Evolutionary conservation across 92 coral and sea anemone genomes (phyloP).

Genomic region (Isaurus tuberculatus): DNA sequence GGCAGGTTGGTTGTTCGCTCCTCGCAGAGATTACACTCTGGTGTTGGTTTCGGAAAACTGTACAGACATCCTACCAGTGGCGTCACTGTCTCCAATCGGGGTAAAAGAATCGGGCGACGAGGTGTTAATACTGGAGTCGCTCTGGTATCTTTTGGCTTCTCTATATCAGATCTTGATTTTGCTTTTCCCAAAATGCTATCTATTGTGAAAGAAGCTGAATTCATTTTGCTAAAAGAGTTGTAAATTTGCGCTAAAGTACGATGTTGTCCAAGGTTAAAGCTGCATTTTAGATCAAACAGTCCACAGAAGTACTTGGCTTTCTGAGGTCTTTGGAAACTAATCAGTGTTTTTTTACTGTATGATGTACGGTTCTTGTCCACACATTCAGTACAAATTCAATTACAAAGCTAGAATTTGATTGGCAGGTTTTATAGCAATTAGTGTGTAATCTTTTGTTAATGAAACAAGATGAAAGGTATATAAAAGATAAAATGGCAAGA

Average conservation of each 20-base stretch:
- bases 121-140: slow-evolving; percentile 30
- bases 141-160: slow-evolving; percentile 49
- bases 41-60: slow-evolving; percentile 53
- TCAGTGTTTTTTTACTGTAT: slow-evolving; percentile 34
- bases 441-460: slow-evolving; percentile 96
- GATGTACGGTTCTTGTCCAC: slow-evolving; percentile 76
- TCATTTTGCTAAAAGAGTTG: slow-evolving; percentile 58
- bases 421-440: slow-evolving; percentile 82
- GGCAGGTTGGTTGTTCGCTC: slow-evolving; percentile 52
- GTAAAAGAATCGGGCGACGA: slow-evolving; percentile 82
- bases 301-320: slow-evolving; percentile 11
- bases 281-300: slow-evolving; percentile 9
- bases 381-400: slow-evolving; percentile 86
- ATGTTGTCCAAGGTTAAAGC: background rate
- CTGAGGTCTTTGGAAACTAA: slow-evolving; percentile 49
- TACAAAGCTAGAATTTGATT: slow-evolving; percentile 73
- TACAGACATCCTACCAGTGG: slow-evolving; percentile 60
- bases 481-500: slow-evolving; percentile 77
- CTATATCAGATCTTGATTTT: slow-evolving; percentile 22
- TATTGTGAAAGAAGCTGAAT: slow-evolving; percentile 73
- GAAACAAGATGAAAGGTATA: slow-evolving; percentile 89
- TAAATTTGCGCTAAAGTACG: background rate
- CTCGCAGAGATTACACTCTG: slow-evolving; percentile 58
- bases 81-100: slow-evolving; percentile 70
- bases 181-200: slow-evolving; percentile 77